Base-by-base conservation (phyloP, 2,888 invertebrate species). In the Panorpa germanica region DNA sequence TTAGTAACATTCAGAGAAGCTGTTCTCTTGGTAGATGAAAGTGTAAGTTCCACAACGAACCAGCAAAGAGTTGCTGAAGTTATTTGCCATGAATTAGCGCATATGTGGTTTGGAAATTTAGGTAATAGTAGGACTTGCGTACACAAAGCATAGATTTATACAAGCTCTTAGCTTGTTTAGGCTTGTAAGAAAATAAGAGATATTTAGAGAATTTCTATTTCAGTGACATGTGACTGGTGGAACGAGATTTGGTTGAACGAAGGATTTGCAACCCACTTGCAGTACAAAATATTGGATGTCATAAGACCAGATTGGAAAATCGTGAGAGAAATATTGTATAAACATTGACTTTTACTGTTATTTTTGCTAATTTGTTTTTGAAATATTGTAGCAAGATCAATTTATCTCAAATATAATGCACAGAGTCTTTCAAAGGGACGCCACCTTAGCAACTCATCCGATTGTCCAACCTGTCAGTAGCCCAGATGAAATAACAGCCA, bases 141-240 rank as follows among this genome's bases (percentile, higher is more conserved):
- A n/a, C n/a, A n/a, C n/a, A n/a, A n/a, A n/a, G n/a, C n/a, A n/a
- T n/a, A n/a, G n/a, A n/a, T n/a, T n/a, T n/a, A n/a, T n/a, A n/a
- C n/a, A n/a, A n/a, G n/a, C n/a, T n/a, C n/a, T n/a, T n/a, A n/a
- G n/a, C n/a, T n/a, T n/a, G n/a, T n/a, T n/a, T n/a, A n/a, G n/a
- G n/a, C n/a, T n/a, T n/a, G n/a, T n/a, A n/a, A n/a, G n/a, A n/a
- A n/a, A n/a, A n/a, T n/a, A 20, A 26, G 21, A 19, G 28, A 23
- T 24, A 23, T 35, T 13, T 34, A 29, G 32, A 28, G 24, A 33
- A 28, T 29, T 35, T 32, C 32, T 28, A 42, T 58, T 61, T 36
- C 42, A 73, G 90, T 90, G 2, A 91, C 90, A 4, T 77, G 90
- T 78, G 65, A 73, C 40, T 88, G 88, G 88, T 85, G 83, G 83